Percentiles rank a stretch among this genome's conserved stretches.
phyloP scores from a whole-genome alignment of 2,113 vertebrate species.

The Illadopsis cleaveri region DNA sequence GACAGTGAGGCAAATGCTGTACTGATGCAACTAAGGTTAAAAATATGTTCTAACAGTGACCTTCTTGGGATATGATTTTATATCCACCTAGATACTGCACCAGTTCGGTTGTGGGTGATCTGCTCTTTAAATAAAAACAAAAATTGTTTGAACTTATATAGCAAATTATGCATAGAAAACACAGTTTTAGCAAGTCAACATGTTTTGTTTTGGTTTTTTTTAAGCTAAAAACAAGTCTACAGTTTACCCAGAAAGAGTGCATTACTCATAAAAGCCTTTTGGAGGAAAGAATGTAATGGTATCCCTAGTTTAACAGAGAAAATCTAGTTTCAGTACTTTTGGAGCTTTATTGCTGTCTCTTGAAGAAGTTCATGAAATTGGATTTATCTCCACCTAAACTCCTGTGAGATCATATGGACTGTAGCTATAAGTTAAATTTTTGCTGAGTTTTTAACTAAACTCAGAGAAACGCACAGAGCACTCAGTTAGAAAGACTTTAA shows the following conservation, averaged over 20 bases:
- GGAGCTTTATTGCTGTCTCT: background rate
- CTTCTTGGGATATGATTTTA: background rate
- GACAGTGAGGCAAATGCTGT: background rate
- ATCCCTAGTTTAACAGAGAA: background rate
- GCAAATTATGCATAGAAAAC: background rate
- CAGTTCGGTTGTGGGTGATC: background rate
- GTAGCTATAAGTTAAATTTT: background rate
- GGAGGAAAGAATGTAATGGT: background rate
- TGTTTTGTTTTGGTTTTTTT: background rate
- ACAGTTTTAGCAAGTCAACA: background rate
- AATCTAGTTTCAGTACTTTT: background rate
- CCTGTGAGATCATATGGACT: background rate
- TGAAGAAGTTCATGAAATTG: background rate
- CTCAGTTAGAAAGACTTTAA: background rate
- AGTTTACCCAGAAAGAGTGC: background rate
- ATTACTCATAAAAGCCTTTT: background rate
- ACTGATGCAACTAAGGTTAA: background rate
- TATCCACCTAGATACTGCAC: background rate
- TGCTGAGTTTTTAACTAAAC: background rate
- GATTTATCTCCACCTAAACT: background rate
- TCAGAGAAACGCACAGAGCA: background rate
- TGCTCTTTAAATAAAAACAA: background rate
- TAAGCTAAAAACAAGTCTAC: background rate
- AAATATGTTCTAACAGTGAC: background rate
- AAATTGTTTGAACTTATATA: background rate